Base-by-base conservation (phyloP, 1,140 invertebrate genomes). In the Battus philenor region DNA sequence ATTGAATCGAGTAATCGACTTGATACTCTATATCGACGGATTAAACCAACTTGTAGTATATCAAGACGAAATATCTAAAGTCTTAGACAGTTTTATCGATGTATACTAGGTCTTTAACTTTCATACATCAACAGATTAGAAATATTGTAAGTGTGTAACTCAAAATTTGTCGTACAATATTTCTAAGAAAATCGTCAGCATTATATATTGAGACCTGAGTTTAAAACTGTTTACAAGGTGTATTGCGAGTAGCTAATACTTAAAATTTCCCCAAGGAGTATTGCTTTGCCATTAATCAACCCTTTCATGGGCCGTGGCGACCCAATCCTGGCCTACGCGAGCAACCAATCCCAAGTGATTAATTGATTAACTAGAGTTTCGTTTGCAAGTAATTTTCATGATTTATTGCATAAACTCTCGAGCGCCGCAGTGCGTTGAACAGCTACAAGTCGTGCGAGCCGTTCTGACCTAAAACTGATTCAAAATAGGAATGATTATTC, bases 221-320 rank as follows among this genome's bases (percentile, higher is more conserved):
- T 29, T n/a, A 13, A 13, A 41, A 41, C 22, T 41, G n/a, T 9
- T 29, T 41, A 27, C 24, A 12, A 10, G 13, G 24, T n/a, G 29
- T 11, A 26, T 26, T 29, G 32, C 31, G 24, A 11, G 34, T 24
- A 44, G 10, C 55, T 58, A 66, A 65, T 55, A 61, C 55, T 61
- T 54, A 54, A 67, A 61, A 71, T 73, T 74, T 72, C 67, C 68
- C 61, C 47, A 50, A 59, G 53, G 68, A 74, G 59, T 69, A 77
- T 78, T 74, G 80, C 79, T 75, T 79, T 67, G 63, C 43, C 63
- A 83, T 83, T 77, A 83, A 80, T 83, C 75, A 83, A 73, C 68
- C 68, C 66, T 76, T 73, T 48, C 56, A 50, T 56, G 63, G 70
- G 61, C 55, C 58, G 54, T 56, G 49, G 55, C 54, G 54, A 55